phyloP scores from a whole-genome alignment of 2,888 invertebrate species.

The Adineta ricciae region DNA sequence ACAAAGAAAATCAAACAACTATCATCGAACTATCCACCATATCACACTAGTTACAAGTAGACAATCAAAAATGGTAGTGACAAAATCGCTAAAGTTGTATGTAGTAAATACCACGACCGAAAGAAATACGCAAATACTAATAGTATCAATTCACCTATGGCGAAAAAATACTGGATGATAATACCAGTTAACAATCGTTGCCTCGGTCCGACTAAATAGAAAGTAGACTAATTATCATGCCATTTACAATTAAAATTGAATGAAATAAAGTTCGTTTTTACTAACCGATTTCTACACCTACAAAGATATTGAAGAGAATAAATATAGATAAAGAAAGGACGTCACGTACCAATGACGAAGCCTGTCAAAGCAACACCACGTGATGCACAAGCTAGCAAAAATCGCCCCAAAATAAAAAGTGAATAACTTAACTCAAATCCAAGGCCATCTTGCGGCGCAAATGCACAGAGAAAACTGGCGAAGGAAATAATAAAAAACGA shows the following conservation, averaged over 20 bases:
- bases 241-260: background rate
- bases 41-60: constrained; percentile 40
- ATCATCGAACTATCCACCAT: too few species aligned
- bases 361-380: background rate
- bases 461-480: background rate
- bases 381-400: background rate
- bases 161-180: constrained; percentile 28
- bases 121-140: constrained; percentile 27
- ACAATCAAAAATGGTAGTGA: constrained; percentile 26
- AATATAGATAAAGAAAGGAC: background rate
- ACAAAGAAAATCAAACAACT: background rate
- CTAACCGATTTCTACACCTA: background rate
- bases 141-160: constrained; percentile 25
- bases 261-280: background rate
- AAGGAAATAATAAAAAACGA: background rate
- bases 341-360: background rate
- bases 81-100: background rate
- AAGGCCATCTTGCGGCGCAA: background rate
- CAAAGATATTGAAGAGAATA: background rate
- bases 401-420: background rate
- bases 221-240: background rate
- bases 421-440: background rate
- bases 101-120: constrained; percentile 23
- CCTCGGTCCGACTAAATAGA: background rate
- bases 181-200: constrained; percentile 25